Percentiles rank a stretch among this genome's conserved stretches.
These are phyloP conservation scores for Macrochelys suwanniensis DNA, from an alignment of 2,797 vertebrate genomes.

Conservation along the genomic window DNA sequence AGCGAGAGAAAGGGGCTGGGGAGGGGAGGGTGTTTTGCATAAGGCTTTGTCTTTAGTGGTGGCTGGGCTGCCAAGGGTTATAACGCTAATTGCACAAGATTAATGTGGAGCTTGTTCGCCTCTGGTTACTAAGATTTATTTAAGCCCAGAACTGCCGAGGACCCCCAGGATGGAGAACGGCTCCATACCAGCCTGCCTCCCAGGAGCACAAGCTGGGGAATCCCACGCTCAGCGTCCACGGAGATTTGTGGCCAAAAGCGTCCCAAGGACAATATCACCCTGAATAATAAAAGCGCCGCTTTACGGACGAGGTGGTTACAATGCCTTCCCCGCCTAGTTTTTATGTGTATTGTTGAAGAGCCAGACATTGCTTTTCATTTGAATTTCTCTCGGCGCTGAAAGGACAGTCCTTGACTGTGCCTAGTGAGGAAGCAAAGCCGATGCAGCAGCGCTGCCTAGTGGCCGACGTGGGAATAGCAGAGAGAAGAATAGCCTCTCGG, in stretches of 20 bases:
- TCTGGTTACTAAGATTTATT: conserved; percentile 53
- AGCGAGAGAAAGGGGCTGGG: not conserved
- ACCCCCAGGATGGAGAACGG: not conserved
- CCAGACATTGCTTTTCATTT: not conserved
- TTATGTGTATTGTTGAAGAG: rapidly evolving
- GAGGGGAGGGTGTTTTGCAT: conserved; percentile 74
- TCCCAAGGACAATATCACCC: not conserved
- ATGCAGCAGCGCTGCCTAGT: conserved; percentile 49
- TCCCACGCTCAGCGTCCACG: not conserved
- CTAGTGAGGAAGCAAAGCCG: not conserved
- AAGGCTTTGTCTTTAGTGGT: conserved; percentile 78
- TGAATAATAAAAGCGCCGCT: not conserved
- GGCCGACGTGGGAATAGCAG: not conserved
- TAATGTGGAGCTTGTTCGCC: conserved; percentile 57
- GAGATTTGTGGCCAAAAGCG: not conserved
- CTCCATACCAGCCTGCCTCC: conserved; percentile 20
- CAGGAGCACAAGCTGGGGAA: not conserved
- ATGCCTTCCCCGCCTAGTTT: not conserved
- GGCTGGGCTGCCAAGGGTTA: conserved; percentile 64
- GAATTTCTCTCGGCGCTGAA: not conserved
- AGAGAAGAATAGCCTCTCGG: rapidly evolving
- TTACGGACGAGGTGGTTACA: not conserved
- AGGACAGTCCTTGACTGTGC: rapidly evolving
- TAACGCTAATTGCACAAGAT: conserved; percentile 75
- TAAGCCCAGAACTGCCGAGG: conserved; percentile 35